Conservation (phyloP, 2,113 vertebrate species). For the Sialia sialis region DNA sequence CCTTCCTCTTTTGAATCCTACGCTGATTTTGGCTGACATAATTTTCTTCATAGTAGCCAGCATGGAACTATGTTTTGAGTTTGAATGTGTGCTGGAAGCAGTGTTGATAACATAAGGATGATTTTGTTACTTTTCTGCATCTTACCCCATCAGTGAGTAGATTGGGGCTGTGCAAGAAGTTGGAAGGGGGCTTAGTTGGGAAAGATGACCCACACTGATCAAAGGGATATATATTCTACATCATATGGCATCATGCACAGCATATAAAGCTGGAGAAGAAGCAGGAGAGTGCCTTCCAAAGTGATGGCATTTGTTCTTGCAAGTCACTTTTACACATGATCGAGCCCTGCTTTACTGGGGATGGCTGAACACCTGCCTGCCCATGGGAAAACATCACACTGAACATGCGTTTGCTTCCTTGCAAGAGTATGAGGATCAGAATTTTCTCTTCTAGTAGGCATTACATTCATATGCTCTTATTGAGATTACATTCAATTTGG, state of each 20-base stretch:
- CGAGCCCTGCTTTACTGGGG: neutral
- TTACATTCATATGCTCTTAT: neutral
- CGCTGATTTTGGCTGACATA: neutral
- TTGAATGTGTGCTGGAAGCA: neutral
- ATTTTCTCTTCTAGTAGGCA: neutral
- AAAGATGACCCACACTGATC: neutral
- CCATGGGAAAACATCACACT: neutral
- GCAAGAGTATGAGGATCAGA: neutral
- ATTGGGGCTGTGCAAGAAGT: neutral
- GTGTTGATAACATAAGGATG: neutral
- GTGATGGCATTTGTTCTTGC: neutral
- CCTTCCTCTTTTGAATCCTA: neutral
- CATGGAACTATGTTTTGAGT: neutral
- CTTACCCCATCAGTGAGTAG: neutral
- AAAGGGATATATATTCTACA: neutral
- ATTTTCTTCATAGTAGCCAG: neutral
- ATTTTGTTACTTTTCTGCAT: neutral
- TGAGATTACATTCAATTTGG: neutral
- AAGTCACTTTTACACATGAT: neutral
- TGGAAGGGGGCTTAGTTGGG: neutral
- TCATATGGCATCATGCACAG: neutral
- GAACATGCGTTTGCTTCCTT: neutral
- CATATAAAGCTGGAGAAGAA: neutral
- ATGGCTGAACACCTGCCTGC: neutral
- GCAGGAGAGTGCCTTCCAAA: neutral